phyloP scores from a whole-genome alignment of 2,797 vertebrate genomes.

The Protosalanx chinensis region DNA sequence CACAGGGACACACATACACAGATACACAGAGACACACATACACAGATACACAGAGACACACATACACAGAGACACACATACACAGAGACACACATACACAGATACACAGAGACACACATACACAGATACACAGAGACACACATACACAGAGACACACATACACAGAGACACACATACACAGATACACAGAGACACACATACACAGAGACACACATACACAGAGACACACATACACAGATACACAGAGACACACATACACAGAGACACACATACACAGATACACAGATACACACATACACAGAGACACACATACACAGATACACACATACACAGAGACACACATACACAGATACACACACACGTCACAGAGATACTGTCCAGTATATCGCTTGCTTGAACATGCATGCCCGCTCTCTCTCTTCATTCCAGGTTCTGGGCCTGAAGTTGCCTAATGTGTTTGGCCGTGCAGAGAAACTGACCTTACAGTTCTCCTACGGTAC shows the following conservation, averaged over 20 bases:
- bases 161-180: too few species aligned
- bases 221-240: not conserved
- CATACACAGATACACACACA: not conserved
- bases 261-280: too few species aligned
- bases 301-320: not conserved
- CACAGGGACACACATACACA: not conserved
- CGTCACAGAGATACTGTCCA: not conserved
- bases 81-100: not conserved
- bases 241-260: not conserved
- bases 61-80: not conserved
- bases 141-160: not conserved
- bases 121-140: not conserved
- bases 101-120: not conserved
- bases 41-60: not conserved
- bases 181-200: not conserved
- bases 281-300: not conserved
- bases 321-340: not conserved
- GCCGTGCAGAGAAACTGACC: constrained; percentile 92
- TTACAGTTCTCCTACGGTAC: constrained; percentile 99
- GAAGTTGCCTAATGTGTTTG: constrained; percentile 89
- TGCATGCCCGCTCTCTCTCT: not conserved
- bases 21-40: not conserved
- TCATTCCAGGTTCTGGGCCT: constrained; percentile 84
- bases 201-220: too few species aligned
- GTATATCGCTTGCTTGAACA: not conserved